Evolutionary conservation across 2,113 vertebrate genomes (phyloP), one percentile per base, ranked within the genome.

Genomic region (Dermatemys mawii): DNA sequence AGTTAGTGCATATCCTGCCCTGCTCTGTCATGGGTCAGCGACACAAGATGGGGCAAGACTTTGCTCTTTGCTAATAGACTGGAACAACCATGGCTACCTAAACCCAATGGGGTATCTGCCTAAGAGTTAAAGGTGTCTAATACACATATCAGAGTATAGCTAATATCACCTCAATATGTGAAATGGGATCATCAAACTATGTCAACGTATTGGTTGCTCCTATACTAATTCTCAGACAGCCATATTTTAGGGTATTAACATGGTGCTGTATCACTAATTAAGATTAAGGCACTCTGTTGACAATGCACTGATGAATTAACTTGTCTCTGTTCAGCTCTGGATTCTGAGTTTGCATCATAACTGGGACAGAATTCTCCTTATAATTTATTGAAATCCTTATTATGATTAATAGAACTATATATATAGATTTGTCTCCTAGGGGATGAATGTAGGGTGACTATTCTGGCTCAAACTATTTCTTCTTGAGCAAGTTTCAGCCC

Each of bases 321-420:
- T 94, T 91, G 80, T 87, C 48, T 90, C 67, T 60, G 49, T 87
- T 92, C 50, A 91, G 67, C 49, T 29, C 6, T 4, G 0, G 27
- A 91, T 92, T 54, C 3, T 1, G 57, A 84, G 17, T 89, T 93
- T 95, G 51, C 41, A 81, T 90, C 32, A 93, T 78, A 29, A 16
- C 24, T 92, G n/a, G 73, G 73, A 83, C 27, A 93, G 78, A 94
- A 87, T 86, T 38, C 57, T 92, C 81, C 55, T 44, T 86, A 92
- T 92, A 93, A 95, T 97, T 97, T 95, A 96, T 93, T 93, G 86
- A 90, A 89, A 86, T 82, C 53, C 41, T 93, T 87, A 92, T 86
- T 84, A 91, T 96, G 96, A 96, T 95, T 96, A 96, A 96, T 95
- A 89, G 93, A 87, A 49, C 76, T 93, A 80, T 92, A 16, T 78